Percentiles rank a stretch among this genome's conserved stretches.
These are phyloP conservation scores for Apodemus speciosus DNA, from an alignment of 2,113 vertebrate species.

Conservation along the genomic window DNA sequence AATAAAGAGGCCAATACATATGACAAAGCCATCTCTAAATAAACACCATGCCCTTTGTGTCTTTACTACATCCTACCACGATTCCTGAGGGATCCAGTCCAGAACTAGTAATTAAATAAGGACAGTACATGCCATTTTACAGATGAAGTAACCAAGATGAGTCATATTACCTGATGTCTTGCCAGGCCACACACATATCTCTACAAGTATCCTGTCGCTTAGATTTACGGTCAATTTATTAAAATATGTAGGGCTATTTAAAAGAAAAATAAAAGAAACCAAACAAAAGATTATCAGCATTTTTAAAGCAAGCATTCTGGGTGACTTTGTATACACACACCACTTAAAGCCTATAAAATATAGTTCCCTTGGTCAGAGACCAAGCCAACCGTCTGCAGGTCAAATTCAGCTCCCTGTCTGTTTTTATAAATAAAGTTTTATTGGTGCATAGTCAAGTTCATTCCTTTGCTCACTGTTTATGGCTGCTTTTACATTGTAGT, in stretches of 20 bases:
- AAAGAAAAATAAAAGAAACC: constrained; percentile 68
- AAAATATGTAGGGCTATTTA: constrained; percentile 66
- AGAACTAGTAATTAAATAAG: constrained; percentile 60
- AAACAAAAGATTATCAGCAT: constrained; percentile 64
- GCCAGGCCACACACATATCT: constrained; percentile 66
- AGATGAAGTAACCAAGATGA: constrained; percentile 53
- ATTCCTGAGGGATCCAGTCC: constrained; percentile 18
- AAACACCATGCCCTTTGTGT: constrained; percentile 41
- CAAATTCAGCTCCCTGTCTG: constrained; percentile 46
- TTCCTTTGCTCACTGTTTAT: constrained; percentile 66
- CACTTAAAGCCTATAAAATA: constrained; percentile 68
- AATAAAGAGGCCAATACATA: constrained; percentile 46
- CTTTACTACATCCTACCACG: constrained; percentile 11
- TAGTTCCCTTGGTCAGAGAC: neutral
- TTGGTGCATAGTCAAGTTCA: constrained; percentile 37
- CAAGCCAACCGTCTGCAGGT: constrained; percentile 45
- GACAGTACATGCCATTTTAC: constrained; percentile 32
- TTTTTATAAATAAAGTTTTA: constrained; percentile 76
- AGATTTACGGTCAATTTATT: constrained; percentile 58
- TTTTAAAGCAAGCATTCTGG: constrained; percentile 60
- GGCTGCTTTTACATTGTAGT: constrained; percentile 45
- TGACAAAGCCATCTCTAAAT: constrained; percentile 56
- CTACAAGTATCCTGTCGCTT: constrained; percentile 50
- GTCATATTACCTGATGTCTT: neutral
- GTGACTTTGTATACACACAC: constrained; percentile 53